Base-by-base conservation (phyloP, 1,140 invertebrate species). In the Aphelinus certus region DNA sequence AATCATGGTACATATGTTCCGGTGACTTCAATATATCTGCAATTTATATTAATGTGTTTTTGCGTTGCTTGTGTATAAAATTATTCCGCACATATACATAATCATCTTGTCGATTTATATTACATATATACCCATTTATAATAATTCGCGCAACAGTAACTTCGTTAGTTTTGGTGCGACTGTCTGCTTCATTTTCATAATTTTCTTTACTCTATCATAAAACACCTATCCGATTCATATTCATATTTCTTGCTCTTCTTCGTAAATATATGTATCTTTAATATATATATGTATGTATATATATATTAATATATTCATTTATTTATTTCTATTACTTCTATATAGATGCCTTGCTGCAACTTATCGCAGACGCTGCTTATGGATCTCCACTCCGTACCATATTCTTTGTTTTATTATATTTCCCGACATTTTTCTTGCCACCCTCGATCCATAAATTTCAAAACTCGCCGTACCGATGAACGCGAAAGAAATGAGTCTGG, bases 11-110 rank as follows among this genome's bases (percentile, higher is more conserved):
- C 26, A 26, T 26, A 26, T 43, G 3, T 53, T 51, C 63, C 3
- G 51, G 10, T n/a, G 46, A 63, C 26, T 66, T 66, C 26, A 48
- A 46, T 57, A 5, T 10, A 65, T 43, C 43, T 45, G 4, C 45
- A 65, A 53, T 65, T 9, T 42, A 2, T 53, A 3, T 5, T 4
- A 56, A 57, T 47, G 47, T 57, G 10, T 2, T 67, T 65, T 26
- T 26, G 26, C 26, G 26, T 26, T 26, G 26, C 26, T 53, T 62
- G 47, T 47, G 51, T 71, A 71, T 47, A 71, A 71, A 71, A 71
- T 71, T 71, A 71, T 71, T 42, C 51, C 7, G 49, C 60, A 55
- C 55, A 57, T 64, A 49, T 65, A 48, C 10, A 72, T 65, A 48
- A 57, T 65, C 47, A 48, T 64, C 1, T 56, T 64, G 6, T 2